Percentiles rank a stretch among this genome's conserved stretches.
Conservation (phyloP, 2,797 vertebrate genomes). For the Uromys caudimaculatus region DNA sequence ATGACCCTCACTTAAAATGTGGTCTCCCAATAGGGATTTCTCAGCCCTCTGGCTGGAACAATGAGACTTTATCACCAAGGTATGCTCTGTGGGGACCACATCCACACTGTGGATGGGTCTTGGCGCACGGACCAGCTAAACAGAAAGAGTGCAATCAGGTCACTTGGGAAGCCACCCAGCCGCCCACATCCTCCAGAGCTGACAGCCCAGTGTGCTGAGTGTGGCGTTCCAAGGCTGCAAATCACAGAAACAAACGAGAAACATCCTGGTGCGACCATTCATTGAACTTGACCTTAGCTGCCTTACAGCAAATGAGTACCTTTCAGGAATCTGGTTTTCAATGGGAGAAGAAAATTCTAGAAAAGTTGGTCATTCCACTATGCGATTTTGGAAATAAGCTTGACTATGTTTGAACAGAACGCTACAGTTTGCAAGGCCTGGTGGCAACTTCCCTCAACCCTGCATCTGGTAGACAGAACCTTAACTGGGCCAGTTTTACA, state of each 20-base stretch:
- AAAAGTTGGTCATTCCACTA: background rate
- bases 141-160: background rate
- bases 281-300: constrained; percentile 35
- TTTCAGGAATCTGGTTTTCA: constrained; percentile 11
- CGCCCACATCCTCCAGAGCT: background rate
- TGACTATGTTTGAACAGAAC: background rate
- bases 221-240: background rate
- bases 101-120: background rate
- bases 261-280: constrained; percentile 9
- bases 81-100: background rate
- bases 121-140: background rate
- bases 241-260: constrained; percentile 16
- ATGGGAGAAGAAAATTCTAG: constrained; percentile 5
- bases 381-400: background rate
- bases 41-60: background rate
- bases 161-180: background rate
- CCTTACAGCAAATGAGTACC: background rate
- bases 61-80: background rate
- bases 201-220: background rate
- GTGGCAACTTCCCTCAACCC: background rate
- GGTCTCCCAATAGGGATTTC: background rate
- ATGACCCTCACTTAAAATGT: background rate
- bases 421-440: background rate
- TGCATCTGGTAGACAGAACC: background rate
- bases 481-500: background rate